Evolutionary conservation across 2,113 vertebrate species (phyloP).

Genomic region (Notiomystis cincta): DNA sequence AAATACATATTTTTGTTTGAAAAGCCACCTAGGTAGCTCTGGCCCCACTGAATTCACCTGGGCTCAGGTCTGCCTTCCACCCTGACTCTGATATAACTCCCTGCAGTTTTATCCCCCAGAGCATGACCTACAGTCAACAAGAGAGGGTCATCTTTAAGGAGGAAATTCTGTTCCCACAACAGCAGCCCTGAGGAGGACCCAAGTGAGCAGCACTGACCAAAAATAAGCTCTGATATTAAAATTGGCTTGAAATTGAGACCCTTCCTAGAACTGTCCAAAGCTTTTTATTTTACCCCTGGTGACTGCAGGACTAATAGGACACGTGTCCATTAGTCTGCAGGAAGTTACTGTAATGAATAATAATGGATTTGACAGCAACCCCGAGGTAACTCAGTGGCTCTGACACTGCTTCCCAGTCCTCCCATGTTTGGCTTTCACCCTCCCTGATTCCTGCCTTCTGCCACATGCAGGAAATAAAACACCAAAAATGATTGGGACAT

Average conservation of each 20-base stretch:
- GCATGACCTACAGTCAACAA: background rate
- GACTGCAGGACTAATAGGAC: background rate
- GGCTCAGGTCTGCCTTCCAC: background rate
- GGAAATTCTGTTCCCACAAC: background rate
- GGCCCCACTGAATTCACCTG: fast-evolving
- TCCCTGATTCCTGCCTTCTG: background rate
- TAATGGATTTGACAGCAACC: slow-evolving; percentile 52
- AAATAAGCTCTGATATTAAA: background rate
- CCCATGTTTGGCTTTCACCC: background rate
- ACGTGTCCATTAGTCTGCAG: background rate
- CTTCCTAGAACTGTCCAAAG: slow-evolving; percentile 16
- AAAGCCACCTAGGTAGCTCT: background rate
- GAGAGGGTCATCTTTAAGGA: background rate
- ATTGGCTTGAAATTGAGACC: background rate
- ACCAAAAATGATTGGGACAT: background rate
- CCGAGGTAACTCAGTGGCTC: slow-evolving; percentile 14
- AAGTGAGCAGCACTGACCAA: background rate
- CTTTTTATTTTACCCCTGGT: background rate
- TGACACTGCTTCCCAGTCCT: background rate
- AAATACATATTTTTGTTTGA: background rate
- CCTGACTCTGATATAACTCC: background rate
- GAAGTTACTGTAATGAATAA: background rate
- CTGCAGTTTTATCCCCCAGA: background rate
- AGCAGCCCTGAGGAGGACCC: background rate
- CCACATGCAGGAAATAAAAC: background rate